phyloP scores from a whole-genome alignment of 1,140 invertebrate genomes.

The Centruroides vittatus region DNA sequence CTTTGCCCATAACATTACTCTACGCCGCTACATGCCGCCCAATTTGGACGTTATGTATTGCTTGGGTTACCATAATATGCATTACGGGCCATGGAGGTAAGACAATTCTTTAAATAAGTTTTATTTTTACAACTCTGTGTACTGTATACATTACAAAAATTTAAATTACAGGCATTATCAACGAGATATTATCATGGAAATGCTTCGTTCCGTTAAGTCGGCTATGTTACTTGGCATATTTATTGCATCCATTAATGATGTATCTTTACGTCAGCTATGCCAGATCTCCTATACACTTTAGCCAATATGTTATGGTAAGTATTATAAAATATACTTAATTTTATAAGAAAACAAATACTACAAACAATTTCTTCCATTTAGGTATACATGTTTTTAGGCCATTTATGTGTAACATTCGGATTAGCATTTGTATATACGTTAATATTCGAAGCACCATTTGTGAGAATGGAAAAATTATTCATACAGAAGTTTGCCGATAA shows the following conservation, averaged over 20 bases:
- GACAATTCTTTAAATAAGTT: too few species aligned
- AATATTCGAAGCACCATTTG: conserved; percentile 12
- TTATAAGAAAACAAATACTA: not conserved
- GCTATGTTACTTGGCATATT: conserved; percentile 17
- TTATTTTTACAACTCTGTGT: too few species aligned
- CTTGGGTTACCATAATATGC: conserved; percentile 14
- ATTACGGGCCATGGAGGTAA: conserved; percentile 15
- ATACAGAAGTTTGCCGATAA: not conserved
- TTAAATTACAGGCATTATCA: conserved; percentile 13
- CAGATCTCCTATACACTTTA: conserved; percentile 14
- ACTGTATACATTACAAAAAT: too few species aligned
- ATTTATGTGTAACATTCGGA: conserved; percentile 11
- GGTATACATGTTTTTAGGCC: conserved; percentile 14
- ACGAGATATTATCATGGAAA: conserved; percentile 16
- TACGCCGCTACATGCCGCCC: conserved; percentile 13
- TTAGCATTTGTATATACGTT: conserved; percentile 9
- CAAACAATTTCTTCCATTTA: not conserved
- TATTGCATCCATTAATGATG: conserved; percentile 20
- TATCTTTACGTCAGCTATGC: conserved; percentile 14
- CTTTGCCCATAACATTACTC: conserved; percentile 7
- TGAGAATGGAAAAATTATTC: conserved; percentile 13
- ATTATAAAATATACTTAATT: not conserved
- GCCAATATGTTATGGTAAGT: conserved; percentile 18
- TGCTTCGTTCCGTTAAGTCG: conserved; percentile 17
- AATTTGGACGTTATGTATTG: conserved; percentile 13